Evolutionary conservation across 2,797 vertebrate genomes (phyloP).

Genomic region (Sebastes itinus): DNA sequence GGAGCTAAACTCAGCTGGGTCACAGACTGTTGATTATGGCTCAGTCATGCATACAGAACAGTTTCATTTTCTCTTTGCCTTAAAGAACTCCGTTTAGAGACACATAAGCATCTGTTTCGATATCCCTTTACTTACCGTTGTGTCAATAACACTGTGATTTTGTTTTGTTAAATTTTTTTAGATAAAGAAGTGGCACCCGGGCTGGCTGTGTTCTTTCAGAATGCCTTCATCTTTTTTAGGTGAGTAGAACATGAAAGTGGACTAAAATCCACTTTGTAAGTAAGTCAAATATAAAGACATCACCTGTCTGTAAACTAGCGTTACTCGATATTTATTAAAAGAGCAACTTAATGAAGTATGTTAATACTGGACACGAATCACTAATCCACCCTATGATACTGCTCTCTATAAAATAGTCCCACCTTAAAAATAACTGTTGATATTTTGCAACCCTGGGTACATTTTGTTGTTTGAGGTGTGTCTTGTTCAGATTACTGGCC

Average conservation of each 20-base stretch:
- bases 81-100: background rate
- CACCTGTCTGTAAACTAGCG: too few species aligned
- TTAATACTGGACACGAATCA: too few species aligned
- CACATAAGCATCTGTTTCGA: background rate
- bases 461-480: too few species aligned
- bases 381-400: too few species aligned
- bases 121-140: background rate
- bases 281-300: background rate
- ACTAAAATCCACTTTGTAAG: background rate
- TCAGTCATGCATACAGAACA: background rate
- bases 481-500: too few species aligned
- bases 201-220: constrained; percentile 94
- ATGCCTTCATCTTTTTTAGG: constrained; percentile 95
- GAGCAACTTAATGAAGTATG: too few species aligned
- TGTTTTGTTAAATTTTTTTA: constrained; percentile 49
- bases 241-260: constrained; percentile 64
- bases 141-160: background rate
- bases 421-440: too few species aligned
- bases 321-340: background rate
- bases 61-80: background rate
- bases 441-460: too few species aligned
- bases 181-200: constrained; percentile 89
- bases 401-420: too few species aligned
- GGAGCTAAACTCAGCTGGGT: background rate
- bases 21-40: background rate